Percentiles rank a stretch among this genome's conserved stretches.
Conservation (phyloP, 2,797 vertebrate species). For the Aplochiton taeniatus region DNA sequence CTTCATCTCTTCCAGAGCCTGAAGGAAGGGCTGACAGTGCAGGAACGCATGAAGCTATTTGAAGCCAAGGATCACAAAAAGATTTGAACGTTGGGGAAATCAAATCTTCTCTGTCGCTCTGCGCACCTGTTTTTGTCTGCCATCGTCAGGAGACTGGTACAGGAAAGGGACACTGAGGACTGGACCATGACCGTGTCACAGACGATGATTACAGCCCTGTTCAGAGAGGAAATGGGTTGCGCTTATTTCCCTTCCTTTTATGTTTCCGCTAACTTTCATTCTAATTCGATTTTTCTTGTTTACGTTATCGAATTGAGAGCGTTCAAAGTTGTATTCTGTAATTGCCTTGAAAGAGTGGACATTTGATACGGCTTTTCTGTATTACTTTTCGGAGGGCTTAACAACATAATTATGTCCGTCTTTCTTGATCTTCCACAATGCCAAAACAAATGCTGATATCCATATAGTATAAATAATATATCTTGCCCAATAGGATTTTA, state of each 20-base stretch:
- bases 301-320: slow-evolving; percentile 42
- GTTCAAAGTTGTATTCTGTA: slow-evolving; percentile 35
- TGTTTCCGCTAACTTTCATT: slow-evolving; percentile 12
- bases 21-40: slow-evolving; percentile 97
- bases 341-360: slow-evolving; percentile 35
- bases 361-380: slow-evolving; percentile 50
- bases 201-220: not conserved
- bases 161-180: not conserved
- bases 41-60: slow-evolving; percentile 97
- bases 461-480: slow-evolving; percentile 60
- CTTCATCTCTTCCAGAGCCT: slow-evolving; percentile 83
- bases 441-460: slow-evolving; percentile 66
- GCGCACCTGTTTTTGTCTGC: slow-evolving; percentile 1
- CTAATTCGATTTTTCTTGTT: slow-evolving; percentile 19
- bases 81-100: slow-evolving; percentile 71
- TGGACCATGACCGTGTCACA: not conserved
- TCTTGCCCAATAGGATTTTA: slow-evolving; percentile 61
- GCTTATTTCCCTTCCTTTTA: slow-evolving; percentile 15
- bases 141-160: not conserved
- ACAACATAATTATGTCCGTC: slow-evolving; percentile 38
- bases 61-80: slow-evolving; percentile 95
- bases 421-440: slow-evolving; percentile 57
- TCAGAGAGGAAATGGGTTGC: slow-evolving; percentile 10
- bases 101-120: slow-evolving; percentile 21
- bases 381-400: slow-evolving; percentile 35